These are phyloP conservation scores for Apantesis nais DNA, from an alignment of 2,888 invertebrate genomes.

Conservation along the genomic window DNA sequence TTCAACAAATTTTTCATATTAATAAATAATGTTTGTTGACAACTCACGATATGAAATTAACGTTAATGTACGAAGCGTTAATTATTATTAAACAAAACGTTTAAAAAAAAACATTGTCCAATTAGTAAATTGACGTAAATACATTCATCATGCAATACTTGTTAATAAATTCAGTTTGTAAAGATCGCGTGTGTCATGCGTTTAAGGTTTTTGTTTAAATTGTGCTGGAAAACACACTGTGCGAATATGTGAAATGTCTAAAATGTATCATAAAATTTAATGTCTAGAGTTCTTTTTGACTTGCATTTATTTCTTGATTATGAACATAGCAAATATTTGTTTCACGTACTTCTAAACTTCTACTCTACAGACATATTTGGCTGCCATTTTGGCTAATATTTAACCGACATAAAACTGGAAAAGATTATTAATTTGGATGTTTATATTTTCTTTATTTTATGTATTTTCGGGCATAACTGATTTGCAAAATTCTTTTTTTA, in stretches of 20 bases:
- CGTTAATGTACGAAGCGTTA: not conserved
- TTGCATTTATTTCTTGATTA: not conserved
- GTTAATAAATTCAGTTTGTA: constrained; percentile 3
- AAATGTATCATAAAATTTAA: constrained; percentile 4
- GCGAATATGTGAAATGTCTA: not conserved
- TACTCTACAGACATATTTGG: not conserved
- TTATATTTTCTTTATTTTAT: too few relatives aligned
- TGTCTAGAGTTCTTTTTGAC: not conserved
- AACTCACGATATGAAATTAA: not conserved
- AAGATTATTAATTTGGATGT: too few relatives aligned
- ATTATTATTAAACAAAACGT: not conserved
- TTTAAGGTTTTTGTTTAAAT: constrained; percentile 10
- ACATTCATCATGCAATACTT: constrained; percentile 10
- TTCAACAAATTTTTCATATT: too few relatives aligned
- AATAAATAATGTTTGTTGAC: too few relatives aligned
- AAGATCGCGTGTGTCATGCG: constrained; percentile 17
- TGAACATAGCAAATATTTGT: not conserved
- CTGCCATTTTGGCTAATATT: not conserved
- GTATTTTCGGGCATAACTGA: too few relatives aligned
- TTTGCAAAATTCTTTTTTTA: too few relatives aligned
- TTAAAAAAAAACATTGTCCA: constrained; percentile 7
- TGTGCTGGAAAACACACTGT: not conserved
- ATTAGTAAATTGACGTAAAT: constrained; percentile 7
- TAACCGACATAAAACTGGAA: too few relatives aligned
- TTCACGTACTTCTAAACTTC: too few relatives aligned